Percentiles rank a stretch among this genome's conserved stretches.
Conservation (phyloP, 2,113 vertebrate genomes). For the Caretta caretta region DNA sequence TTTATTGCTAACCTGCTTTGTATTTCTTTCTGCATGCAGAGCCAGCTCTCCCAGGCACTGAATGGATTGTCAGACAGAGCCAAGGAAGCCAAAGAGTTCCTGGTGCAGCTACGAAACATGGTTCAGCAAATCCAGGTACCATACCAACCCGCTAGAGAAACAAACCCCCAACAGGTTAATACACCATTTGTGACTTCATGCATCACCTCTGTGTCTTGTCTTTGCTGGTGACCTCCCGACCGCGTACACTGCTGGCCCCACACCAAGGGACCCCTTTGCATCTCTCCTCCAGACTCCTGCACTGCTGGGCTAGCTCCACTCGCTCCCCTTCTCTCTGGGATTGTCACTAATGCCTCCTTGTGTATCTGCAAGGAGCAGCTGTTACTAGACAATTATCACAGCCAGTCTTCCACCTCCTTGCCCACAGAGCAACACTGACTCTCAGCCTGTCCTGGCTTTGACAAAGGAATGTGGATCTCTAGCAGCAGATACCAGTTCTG, state of each 20-base stretch:
- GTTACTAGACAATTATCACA: background rate
- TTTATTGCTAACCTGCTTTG: background rate
- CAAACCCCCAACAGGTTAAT: background rate
- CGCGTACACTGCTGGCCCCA: background rate
- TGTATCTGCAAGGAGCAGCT: background rate
- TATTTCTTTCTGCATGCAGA: conserved; percentile 78
- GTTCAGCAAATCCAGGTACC: conserved; percentile 97
- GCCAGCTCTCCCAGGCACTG: conserved; percentile 95
- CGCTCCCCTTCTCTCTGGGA: background rate
- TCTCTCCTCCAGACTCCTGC: background rate
- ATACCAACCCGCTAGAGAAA: background rate
- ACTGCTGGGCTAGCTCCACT: background rate
- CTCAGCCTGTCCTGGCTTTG: background rate
- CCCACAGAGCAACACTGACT: background rate
- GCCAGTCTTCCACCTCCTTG: background rate
- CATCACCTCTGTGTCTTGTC: background rate
- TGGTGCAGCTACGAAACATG: conserved; percentile 96
- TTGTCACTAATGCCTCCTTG: background rate
- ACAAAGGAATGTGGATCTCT: background rate
- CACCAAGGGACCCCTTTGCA: background rate
- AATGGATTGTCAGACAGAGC: conserved; percentile 96
- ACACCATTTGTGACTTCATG: background rate
- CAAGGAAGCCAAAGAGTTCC: conserved; percentile 97
- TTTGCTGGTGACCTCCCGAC: background rate
- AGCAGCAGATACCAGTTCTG: background rate